Percentiles rank a stretch among this genome's conserved stretches.
phyloP scores from a whole-genome alignment of 2,113 vertebrate species.

The Neogobius melanostomus region DNA sequence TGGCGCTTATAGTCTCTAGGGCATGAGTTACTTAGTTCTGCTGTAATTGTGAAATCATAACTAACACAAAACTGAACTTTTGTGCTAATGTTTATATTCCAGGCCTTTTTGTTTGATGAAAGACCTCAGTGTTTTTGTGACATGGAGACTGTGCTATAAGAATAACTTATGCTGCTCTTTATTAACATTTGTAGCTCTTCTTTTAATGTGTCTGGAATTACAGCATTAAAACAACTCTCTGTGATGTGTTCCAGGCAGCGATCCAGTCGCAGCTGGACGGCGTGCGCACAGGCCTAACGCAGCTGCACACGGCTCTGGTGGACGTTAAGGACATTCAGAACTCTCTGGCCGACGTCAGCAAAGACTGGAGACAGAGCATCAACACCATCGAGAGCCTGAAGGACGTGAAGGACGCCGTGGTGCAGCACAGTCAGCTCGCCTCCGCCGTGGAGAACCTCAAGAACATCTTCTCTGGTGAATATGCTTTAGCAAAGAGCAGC shows the following conservation, averaged over 20 bases:
- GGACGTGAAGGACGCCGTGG: slow-evolving; percentile 95
- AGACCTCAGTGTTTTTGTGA: no score
- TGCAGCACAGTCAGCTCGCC: slow-evolving; percentile 95
- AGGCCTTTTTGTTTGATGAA: no score
- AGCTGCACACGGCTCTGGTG: slow-evolving; percentile 91
- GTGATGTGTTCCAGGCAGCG: slow-evolving; percentile 80
- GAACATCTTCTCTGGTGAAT: slow-evolving; percentile 94
- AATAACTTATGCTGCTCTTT: no score
- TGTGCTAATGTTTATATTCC: no score
- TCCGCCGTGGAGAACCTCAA: slow-evolving; percentile 98
- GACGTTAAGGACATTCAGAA: slow-evolving; percentile 94
- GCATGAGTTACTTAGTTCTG: no score
- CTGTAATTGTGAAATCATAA: no score
- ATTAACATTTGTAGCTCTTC: no score
- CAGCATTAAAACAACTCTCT: background rate
- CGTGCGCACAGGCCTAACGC: slow-evolving; percentile 92
- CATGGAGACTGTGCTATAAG: no score
- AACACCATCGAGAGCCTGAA: slow-evolving; percentile 95
- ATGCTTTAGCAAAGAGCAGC: no score
- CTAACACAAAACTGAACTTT: no score
- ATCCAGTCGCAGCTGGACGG: slow-evolving; percentile 98
- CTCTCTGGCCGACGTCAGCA: slow-evolving; percentile 89
- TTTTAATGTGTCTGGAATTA: background rate
- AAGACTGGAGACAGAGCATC: slow-evolving; percentile 98
- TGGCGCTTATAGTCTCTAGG: no score